A percentile compares a stretch with the other conserved stretches of the same genome.
Evolutionary conservation across 2,113 vertebrate genomes (phyloP).

Genomic region (Nymphicus hollandicus): DNA sequence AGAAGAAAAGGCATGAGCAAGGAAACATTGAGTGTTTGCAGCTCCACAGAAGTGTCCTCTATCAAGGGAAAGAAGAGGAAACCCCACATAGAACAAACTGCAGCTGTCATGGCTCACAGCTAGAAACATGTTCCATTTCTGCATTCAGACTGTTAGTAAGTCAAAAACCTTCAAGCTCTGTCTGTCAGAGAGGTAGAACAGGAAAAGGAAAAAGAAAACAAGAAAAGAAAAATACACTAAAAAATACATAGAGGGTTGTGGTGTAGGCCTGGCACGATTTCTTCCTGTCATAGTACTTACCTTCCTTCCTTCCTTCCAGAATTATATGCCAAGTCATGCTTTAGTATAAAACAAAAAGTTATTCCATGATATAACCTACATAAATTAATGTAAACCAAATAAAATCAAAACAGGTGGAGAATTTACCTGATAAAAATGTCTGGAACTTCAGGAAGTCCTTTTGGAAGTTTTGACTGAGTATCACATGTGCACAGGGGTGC

Average conservation of each 20-base stretch:
- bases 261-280: neutral
- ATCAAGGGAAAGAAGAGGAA: neutral
- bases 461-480: neutral
- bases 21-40: rapidly evolving
- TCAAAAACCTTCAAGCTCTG: neutral
- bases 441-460: neutral
- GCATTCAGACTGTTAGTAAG: neutral
- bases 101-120: neutral
- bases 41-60: neutral
- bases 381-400: neutral
- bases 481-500: neutral
- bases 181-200: neutral
- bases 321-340: neutral
- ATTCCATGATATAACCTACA: neutral
- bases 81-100: neutral
- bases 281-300: neutral
- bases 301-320: neutral
- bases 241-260: no score
- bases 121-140: neutral
- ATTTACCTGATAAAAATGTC: neutral
- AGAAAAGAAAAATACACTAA: neutral
- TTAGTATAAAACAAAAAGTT: neutral
- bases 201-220: neutral
- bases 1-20: neutral
- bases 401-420: neutral